Base-by-base conservation (phyloP, 2,888 invertebrate species). In the Drosophila melanosoma region DNA sequence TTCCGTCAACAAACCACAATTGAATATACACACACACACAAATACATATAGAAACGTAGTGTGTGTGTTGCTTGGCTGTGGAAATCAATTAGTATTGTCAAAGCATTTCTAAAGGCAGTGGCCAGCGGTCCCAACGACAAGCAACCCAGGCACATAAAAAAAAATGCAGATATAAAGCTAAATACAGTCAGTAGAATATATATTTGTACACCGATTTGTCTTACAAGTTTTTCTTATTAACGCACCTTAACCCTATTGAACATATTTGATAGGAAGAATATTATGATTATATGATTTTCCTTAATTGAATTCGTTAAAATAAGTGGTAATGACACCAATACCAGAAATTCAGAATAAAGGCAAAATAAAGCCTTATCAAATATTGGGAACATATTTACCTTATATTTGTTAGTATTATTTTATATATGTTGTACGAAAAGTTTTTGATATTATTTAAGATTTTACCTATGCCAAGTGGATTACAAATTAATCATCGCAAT, bases 21-120 rank as follows among this genome's bases (percentile, higher is more conserved):
- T 66, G 74, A 68, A 70, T 69, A 61, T 40, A 36, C 23, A 66
- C 20, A 67, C 52, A 32, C 15, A 23, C 23, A 26, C n/a, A n/a
- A 20, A 57, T n/a, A 36, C 38, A 45, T 35, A 33, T 45, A 20
- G 32, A 57, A 45, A 20, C 17, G 11, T 12, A 26, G 12, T 26
- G 32, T 36, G 10, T 57, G 20, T 36, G 23, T 72, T 56, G 56
- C 26, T 35, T 26, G 73, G 26, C 40, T 64, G 59, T 74, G 63
- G 49, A 79, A 87, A 79, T 87, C 87, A 85, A 85, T 85, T 89
- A 83, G 84, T 89, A 79, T 83, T 83, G 76, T 83, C 79, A 70
- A 72, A 74, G 78, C 76, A 71, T 69, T 68, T 32, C 53, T 61
- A 36, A 60, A 20, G 58, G 68, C 63, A 77, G 54, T 35, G 60